These are phyloP conservation scores for Troides helena DNA, from an alignment of 2,888 invertebrate species.

Conservation along the genomic window DNA sequence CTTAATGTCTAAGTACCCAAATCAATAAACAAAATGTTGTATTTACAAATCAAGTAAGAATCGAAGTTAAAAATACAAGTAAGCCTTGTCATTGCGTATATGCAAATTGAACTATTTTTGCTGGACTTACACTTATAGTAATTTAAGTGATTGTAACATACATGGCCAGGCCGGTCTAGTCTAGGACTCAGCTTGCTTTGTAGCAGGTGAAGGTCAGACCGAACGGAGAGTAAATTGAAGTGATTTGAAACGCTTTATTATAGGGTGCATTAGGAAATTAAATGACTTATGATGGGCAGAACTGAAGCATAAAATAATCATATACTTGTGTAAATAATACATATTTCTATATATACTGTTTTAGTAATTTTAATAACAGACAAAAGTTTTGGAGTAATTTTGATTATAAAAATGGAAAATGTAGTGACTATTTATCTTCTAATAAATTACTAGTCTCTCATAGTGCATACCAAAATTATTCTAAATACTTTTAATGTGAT, in stretches of 20 bases:
- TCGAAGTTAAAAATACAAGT: not conserved
- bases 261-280: constrained; percentile 25
- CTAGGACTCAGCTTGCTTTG: constrained; percentile 22
- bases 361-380: too few species aligned
- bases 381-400: too few species aligned
- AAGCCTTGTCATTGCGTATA: not conserved
- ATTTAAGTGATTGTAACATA: constrained; percentile 24
- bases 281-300: constrained; percentile 1
- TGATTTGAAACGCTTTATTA: constrained; percentile 25
- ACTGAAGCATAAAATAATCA: constrained; percentile 17
- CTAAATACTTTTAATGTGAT: too few species aligned
- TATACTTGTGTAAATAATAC: not conserved
- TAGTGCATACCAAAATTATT: too few species aligned
- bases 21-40: too few species aligned
- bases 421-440: too few species aligned
- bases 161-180: constrained; percentile 18
- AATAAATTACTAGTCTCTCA: too few species aligned
- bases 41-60: not conserved
- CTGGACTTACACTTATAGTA: constrained; percentile 1
- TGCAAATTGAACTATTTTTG: not conserved
- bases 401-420: too few species aligned
- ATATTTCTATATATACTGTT: not conserved
- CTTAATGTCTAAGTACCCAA: too few species aligned
- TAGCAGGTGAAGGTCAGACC: constrained; percentile 24
- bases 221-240: constrained; percentile 22